phyloP scores from a whole-genome alignment of 2,113 vertebrate genomes.

The Beaufortia kweichowensis region DNA sequence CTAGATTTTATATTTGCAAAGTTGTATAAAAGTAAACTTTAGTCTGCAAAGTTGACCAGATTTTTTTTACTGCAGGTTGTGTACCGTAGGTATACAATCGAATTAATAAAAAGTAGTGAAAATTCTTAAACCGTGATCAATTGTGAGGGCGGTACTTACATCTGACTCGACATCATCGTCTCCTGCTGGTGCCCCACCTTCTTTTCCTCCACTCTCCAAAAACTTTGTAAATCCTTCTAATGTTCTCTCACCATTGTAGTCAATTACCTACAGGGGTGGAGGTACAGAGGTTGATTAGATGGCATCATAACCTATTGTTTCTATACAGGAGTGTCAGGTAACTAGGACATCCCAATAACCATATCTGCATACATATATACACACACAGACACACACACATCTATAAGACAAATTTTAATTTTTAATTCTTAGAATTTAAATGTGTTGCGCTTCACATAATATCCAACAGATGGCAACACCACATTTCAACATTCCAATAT shows the following conservation, averaged over 20 bases:
- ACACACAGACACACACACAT: too few species aligned
- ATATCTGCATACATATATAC: too few species aligned
- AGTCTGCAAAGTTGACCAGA: too few species aligned
- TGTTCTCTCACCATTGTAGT: constrained; percentile 95
- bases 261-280: constrained; percentile 80
- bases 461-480: too few species aligned
- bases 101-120: not conserved
- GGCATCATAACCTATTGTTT: not conserved
- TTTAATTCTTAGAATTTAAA: too few species aligned
- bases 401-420: too few species aligned
- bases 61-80: too few species aligned
- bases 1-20: too few species aligned
- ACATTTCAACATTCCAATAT: too few species aligned
- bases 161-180: constrained; percentile 77
- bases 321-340: not conserved
- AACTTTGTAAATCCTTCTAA: constrained; percentile 94
- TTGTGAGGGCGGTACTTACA: constrained; percentile 64
- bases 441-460: too few species aligned
- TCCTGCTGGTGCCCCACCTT: constrained; percentile 83
- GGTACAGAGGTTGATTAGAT: not conserved
- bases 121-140: not conserved
- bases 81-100: too few species aligned
- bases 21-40: too few species aligned
- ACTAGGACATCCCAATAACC: not conserved
- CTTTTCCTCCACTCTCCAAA: constrained; percentile 92